phyloP scores from a whole-genome alignment of 2,888 invertebrate species.

The Rhogogaster chlorosoma region DNA sequence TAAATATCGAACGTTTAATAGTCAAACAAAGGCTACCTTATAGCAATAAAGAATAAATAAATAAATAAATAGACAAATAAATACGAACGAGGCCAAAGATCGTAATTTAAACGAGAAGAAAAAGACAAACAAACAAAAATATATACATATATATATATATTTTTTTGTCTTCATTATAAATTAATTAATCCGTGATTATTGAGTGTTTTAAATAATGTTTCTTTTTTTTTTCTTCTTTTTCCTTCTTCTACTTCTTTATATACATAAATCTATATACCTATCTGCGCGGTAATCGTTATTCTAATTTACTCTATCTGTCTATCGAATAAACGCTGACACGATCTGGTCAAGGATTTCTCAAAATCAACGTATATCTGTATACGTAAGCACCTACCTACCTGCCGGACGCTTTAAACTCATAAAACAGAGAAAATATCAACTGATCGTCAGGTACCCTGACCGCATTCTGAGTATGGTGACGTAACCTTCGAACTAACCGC shows the following conservation, averaged over 20 bases:
- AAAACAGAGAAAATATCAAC: conserved; percentile 39
- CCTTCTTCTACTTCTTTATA: too few species aligned
- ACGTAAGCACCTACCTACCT: neutral
- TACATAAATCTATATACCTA: neutral
- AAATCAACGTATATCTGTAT: neutral
- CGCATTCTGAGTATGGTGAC: conserved; percentile 41
- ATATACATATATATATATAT: neutral
- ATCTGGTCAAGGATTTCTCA: conserved; percentile 29
- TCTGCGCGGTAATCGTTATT: neutral
- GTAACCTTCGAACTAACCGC: conserved; percentile 35
- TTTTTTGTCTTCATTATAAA: neutral
- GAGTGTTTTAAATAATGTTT: too few species aligned
- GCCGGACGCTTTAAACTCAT: conserved; percentile 24
- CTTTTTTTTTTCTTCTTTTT: too few species aligned
- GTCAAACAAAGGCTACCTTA: conserved; percentile 38
- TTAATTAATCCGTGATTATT: too few species aligned
- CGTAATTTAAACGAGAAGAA: too few species aligned
- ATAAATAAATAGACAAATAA: neutral
- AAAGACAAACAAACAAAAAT: too few species aligned
- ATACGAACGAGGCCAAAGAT: neutral
- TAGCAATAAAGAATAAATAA: neutral
- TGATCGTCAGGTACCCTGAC: conserved; percentile 34
- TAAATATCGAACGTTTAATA: conserved; percentile 41
- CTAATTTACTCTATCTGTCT: neutral
- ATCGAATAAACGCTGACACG: conserved; percentile 8